Evolutionary conservation across 1,140 invertebrate species (phyloP).

Genomic region (Venustaconcha ellipsiformis): DNA sequence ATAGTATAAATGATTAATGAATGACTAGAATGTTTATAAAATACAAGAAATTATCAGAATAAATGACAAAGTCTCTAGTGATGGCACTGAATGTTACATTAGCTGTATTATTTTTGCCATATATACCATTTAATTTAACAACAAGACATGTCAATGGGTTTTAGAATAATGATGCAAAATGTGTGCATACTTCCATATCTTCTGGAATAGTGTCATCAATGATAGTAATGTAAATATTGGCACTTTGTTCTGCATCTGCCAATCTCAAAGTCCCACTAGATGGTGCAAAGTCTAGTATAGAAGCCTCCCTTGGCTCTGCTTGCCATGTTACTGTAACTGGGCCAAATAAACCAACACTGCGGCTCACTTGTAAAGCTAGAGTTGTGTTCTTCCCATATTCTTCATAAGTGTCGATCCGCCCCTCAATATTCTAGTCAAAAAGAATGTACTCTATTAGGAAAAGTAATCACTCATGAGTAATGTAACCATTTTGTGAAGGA

Average conservation of each 20-base stretch:
- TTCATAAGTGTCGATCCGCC: slow-evolving; percentile 62
- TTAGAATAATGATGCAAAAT: not conserved
- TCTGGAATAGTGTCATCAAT: slow-evolving; percentile 60
- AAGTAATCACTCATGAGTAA: too few species aligned
- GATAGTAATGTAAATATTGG: slow-evolving; percentile 56
- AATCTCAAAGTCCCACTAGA: slow-evolving; percentile 55
- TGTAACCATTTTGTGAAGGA: too few species aligned
- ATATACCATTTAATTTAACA: not conserved
- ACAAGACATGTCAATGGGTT: not conserved
- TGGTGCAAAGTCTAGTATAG: slow-evolving; percentile 52
- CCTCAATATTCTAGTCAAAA: slow-evolving; percentile 59
- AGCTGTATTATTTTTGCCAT: not conserved
- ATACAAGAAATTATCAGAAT: too few species aligned
- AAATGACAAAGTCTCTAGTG: too few species aligned
- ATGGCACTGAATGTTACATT: too few species aligned
- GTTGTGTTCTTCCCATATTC: slow-evolving; percentile 52
- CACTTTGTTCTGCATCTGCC: slow-evolving; percentile 45
- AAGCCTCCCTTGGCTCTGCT: slow-evolving; percentile 50
- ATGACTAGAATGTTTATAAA: too few species aligned
- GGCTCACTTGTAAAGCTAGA: slow-evolving; percentile 44
- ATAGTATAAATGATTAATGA: too few species aligned
- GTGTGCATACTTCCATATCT: slow-evolving; percentile 53
- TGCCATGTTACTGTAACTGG: slow-evolving; percentile 60
- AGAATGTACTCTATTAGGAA: not conserved
- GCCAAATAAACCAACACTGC: slow-evolving; percentile 56